Base-by-base conservation (phyloP, 2,113 vertebrate species). In the Rhinopomastus cyanomelas region DNA sequence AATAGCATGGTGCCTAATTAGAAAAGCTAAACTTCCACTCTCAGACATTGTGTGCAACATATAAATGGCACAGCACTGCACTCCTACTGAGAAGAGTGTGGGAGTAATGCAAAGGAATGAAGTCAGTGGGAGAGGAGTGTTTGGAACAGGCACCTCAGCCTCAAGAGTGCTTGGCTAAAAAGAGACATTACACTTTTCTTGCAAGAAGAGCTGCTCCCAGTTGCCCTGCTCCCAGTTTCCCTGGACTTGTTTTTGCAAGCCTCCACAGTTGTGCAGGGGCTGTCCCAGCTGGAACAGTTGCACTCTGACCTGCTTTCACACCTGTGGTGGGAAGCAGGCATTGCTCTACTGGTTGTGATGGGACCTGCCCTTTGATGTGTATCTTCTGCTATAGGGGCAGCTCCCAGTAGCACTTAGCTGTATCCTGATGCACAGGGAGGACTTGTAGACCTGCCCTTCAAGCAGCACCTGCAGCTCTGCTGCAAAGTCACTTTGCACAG, bases 41-140 rank as follows among this genome's bases (percentile, higher is more conserved):
- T 80, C 83, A 88, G 86, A 48, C 67, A 84, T 82, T 84, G 68
- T 80, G 77, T 39, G 53, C 42, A 76, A 44, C n/a, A 60, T 48
- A 95, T 85, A 91, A 90, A 93, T 68, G 75, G 59, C 79, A 66
- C 72, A 60, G 67, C 39, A 22, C 72, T 39, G 44, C 74, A 73
- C 37, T 81, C 52, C 84, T 93, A 66, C 19, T 46, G 86, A 83
- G 78, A 61, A 74, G 51, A 57, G 85, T 67, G 79, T 86, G 16
- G 37, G 67, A 82, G 52, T 87, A 96, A 96, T 56, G 36, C 96
- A 96, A 92, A 96, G 88, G 93, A 79, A 89, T 69, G 86, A 94
- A 95, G 80, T 89, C 91, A 82, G 56, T 85, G 81, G 84, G 83
- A 89, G 74, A 93, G 75, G 79, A 93, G 77, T 13, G 49, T 87